These are phyloP conservation scores for Phalacrocorax carbo DNA, from an alignment of 2,113 vertebrate species.

Conservation along the genomic window DNA sequence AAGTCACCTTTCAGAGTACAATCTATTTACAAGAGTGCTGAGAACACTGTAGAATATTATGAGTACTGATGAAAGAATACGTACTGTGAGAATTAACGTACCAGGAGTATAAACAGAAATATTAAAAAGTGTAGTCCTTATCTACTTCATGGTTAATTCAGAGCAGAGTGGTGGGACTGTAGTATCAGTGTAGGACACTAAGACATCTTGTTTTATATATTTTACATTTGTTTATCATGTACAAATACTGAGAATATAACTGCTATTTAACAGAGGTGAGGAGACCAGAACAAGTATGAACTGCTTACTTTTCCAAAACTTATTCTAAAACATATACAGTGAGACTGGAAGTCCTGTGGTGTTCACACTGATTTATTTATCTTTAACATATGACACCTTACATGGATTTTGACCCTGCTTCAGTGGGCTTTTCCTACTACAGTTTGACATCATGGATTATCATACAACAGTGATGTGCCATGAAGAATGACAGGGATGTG, in stretches of 20 bases:
- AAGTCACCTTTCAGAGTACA: not conserved
- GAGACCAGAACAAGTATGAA: not conserved
- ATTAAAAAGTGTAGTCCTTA: not conserved
- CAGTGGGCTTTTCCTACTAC: not conserved
- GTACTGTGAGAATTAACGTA: fast-evolving
- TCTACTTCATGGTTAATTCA: not conserved
- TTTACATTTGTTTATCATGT: not conserved
- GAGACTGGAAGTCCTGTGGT: not conserved
- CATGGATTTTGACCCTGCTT: not conserved
- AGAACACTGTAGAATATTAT: not conserved
- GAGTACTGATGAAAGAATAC: not conserved
- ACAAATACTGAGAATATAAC: not conserved
- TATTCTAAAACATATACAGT: not conserved
- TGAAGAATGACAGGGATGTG: not conserved
- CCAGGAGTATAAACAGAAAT: not conserved
- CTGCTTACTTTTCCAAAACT: not conserved
- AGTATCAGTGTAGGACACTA: not conserved
- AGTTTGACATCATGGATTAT: not conserved
- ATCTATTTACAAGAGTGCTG: not conserved
- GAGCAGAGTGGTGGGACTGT: not conserved
- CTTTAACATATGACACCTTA: not conserved
- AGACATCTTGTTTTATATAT: not conserved
- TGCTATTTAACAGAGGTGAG: not conserved
- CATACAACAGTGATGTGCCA: not conserved
- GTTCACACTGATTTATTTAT: not conserved